Evolutionary conservation across 2,888 invertebrate species (phyloP), one percentile per base, ranked within the genome.

Genomic region (Eurois occulta): DNA sequence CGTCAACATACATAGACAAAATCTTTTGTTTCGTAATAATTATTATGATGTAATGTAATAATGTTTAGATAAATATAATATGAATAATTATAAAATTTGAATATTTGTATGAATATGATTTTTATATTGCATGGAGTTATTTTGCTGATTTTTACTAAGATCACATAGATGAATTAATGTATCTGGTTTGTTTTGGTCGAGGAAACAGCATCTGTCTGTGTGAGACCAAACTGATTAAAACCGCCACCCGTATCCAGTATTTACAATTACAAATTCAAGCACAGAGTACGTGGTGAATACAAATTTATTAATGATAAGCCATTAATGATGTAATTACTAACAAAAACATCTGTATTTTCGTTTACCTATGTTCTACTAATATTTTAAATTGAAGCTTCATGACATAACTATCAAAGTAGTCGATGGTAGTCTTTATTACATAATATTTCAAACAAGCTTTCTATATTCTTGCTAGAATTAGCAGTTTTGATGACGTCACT

Each of bases 401-500:
- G 10, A n/a, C 4, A 24, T 65, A 13, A 24, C 46, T 58, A n/a
- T 38, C 1, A 46, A 24, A 67, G 52, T 32, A n/a, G 16, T n/a
- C 3, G 41, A 11, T 35, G 10, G 2, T 52, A 28, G 32, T 35
- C 16, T 80, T 71, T 35, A 77, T 69, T 73, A 72, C 65, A 72
- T 46, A 6, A 38, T 46, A 11, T 46, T 72, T 65, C 21, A 43
- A 72, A 55, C 55, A 55, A 55, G 55, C 55, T n/a, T 55, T 11
- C n/a, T 55, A 55, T n/a, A 55, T 55, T 55, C 55, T 11, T 48
- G 48, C 21, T 24, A 24, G 24, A n/a, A n/a, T 55, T 28, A 28
- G 55, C n/a, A n/a, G 55, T 58, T 58, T 28, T 58, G 58, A 58
- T 16, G 28, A 58, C 28, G 7, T 58, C 7, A 16, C 28, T 13